phyloP scores from a whole-genome alignment of 2,113 vertebrate genomes.

The Pan paniscus region DNA sequence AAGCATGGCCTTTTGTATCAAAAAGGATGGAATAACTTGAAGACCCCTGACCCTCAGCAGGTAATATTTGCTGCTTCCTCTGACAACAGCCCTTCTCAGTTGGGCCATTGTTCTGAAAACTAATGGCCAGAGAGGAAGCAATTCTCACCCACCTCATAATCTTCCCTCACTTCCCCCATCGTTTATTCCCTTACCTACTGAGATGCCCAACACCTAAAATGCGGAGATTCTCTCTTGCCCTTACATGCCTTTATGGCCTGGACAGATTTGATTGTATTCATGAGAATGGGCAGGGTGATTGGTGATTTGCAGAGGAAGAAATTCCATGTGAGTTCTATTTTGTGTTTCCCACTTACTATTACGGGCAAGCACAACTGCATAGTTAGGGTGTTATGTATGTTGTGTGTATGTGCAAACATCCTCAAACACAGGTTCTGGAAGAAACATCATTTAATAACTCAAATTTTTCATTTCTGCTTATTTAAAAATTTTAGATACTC shows the following conservation, averaged over 20 bases:
- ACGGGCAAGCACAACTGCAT: neutral
- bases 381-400: neutral
- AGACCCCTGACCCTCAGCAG: constrained; percentile 50
- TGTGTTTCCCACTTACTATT: neutral
- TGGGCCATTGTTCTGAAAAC: neutral
- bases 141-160: neutral
- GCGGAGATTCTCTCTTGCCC: neutral
- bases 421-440: neutral
- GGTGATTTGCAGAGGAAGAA: constrained; percentile 8
- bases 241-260: neutral
- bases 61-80: constrained; percentile 6
- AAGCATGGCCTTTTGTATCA: constrained; percentile 16
- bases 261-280: constrained; percentile 25
- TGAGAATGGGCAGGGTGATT: neutral
- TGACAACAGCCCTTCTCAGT: constrained; percentile 9
- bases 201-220: neutral
- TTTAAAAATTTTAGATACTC: neutral
- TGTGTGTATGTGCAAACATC: neutral
- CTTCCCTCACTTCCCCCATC: neutral
- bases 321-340: neutral
- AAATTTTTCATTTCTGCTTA: neutral
- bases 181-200: neutral
- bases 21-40: constrained; percentile 54
- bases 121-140: neutral
- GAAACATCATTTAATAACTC: neutral